phyloP scores from a whole-genome alignment of 2,797 vertebrate genomes.

The Oophaga sylvatica region DNA sequence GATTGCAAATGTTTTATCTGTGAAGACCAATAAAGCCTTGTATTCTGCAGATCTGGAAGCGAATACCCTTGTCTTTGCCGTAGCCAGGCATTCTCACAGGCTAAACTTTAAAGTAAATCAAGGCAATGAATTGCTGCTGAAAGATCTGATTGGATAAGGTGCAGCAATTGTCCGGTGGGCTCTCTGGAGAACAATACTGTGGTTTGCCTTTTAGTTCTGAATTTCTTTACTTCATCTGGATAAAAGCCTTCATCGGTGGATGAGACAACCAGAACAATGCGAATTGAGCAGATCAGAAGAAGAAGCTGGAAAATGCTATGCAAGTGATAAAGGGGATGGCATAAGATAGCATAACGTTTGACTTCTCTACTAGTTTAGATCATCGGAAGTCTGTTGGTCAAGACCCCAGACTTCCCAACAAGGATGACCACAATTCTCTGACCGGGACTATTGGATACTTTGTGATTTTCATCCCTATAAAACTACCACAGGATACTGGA shows the following conservation, averaged over 20 bases:
- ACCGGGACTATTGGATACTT: no score
- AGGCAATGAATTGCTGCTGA: constrained; percentile 15
- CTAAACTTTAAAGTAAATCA: constrained; percentile 21
- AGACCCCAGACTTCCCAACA: not conserved
- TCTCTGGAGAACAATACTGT: not conserved
- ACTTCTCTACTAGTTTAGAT: not conserved
- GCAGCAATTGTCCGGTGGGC: not conserved
- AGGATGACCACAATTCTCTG: no score
- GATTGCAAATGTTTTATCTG: not conserved
- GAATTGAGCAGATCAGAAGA: not conserved
- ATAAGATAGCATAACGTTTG: not conserved
- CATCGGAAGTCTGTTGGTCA: not conserved
- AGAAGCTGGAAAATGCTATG: not conserved
- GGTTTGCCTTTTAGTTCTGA: not conserved
- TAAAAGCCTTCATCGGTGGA: not conserved
- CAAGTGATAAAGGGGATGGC: not conserved
- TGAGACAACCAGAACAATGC: not conserved
- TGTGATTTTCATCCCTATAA: no score
- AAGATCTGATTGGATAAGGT: constrained; percentile 8
- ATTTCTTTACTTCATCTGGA: not conserved
- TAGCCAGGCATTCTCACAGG: not conserved
- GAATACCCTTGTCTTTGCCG: not conserved
- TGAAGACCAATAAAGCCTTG: not conserved
- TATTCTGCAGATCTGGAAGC: not conserved
- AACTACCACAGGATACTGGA: not conserved